Base-by-base conservation (phyloP, 2,113 vertebrate genomes). In the Calonectris borealis region DNA sequence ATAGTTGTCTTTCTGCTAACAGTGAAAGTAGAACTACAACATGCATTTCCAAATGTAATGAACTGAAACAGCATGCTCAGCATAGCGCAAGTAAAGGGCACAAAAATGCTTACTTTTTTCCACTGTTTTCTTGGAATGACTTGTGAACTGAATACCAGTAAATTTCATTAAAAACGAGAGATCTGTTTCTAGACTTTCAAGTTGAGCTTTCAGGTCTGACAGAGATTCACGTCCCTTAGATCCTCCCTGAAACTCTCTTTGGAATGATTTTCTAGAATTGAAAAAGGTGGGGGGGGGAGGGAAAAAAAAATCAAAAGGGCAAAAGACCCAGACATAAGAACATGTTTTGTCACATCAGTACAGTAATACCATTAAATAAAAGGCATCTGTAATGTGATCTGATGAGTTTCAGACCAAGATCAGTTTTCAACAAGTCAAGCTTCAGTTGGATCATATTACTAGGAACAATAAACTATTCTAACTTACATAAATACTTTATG, bases 61-160 rank as follows among this genome's bases (percentile, higher is more conserved):
- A 81, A n/a, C 6, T 38, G 5, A 32, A 75, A 51, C 11, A 42
- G 21, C 3, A n/a, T 9, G 16, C 16, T 48, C 48, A 52, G 22
- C 9, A 32, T 13, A 77, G 34, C 44, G 38, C 5, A 32, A 78
- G 11, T 10, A 42, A 83, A 64, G 21, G 11, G 25, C 49, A 85
- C 19, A 90, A 61, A 83, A 90, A 54, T 20, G 34, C 98, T 98
- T 98, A 99, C 99, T 95, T 86, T 93, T 98, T 78, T 98, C 96
- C 64, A 98, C 20, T 13, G 95, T 99, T 91, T 98, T 98, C 92
- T 91, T 97, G 49, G 71, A 97, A 93, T 98, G 99, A 62, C 96
- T 96, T 36, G 82, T 98, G 80, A 99, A 97, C 60, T n/a, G 96
- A 91, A 99, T 94, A 36, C 98, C 98, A 64, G 98, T 99, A 36